These are phyloP conservation scores for Hyposoter dolosus DNA, from an alignment of 2,888 invertebrate genomes.

Conservation along the genomic window DNA sequence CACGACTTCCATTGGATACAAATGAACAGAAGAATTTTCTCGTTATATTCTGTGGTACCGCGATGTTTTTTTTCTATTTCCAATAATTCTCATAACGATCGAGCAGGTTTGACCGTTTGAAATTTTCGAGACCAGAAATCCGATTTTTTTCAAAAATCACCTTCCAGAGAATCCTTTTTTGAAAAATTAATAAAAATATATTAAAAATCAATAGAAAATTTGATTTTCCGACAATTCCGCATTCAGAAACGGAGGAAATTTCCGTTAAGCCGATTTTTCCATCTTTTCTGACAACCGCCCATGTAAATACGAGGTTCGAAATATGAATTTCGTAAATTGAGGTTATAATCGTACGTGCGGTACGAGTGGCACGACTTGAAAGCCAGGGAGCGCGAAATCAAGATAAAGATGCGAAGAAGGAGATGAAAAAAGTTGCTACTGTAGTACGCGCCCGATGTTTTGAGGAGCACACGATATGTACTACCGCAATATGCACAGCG, in stretches of 20 bases:
- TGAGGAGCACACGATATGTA: not conserved
- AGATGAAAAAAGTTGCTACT: slow-evolving; percentile 35
- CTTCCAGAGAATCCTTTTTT: not conserved
- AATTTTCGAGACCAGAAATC: not conserved
- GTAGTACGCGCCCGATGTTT: slow-evolving; percentile 28
- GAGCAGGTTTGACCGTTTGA: not conserved
- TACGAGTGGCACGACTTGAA: slow-evolving; percentile 1
- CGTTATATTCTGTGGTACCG: not conserved
- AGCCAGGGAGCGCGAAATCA: not conserved
- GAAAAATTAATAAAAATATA: not conserved
- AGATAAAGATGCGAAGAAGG: slow-evolving; percentile 17
- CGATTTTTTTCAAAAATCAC: not conserved
- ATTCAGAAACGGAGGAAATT: not conserved
- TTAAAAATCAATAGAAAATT: not conserved
- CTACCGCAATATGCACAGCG: slow-evolving; percentile 11
- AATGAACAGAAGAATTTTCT: not conserved
- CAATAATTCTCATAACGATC: not conserved
- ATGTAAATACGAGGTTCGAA: not conserved
- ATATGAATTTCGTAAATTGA: not conserved
- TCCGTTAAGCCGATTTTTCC: not conserved
- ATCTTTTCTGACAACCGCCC: not conserved
- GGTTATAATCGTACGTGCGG: not conserved
- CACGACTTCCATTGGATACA: not conserved
- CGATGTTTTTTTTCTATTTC: not conserved
- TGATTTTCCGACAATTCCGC: not conserved